A percentile compares a stretch with the other conserved stretches of the same genome.
These are phyloP conservation scores for Campaea margaritaria DNA, from an alignment of 2,888 invertebrate species.

Conservation along the genomic window DNA sequence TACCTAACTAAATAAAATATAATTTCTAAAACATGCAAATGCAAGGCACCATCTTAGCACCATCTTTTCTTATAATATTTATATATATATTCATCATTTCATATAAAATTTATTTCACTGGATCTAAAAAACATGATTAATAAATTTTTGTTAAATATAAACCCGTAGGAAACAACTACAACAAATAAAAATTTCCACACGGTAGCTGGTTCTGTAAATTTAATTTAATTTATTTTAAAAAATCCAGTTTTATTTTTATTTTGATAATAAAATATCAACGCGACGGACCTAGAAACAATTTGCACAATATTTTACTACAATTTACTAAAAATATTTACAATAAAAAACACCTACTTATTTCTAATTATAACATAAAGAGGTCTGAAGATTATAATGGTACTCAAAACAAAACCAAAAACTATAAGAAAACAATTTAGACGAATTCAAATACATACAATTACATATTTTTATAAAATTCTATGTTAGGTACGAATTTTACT, in stretches of 20 bases:
- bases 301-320: background rate
- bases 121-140: background rate
- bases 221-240: background rate
- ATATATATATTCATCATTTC: background rate
- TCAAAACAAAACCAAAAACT: background rate
- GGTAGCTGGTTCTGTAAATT: no score
- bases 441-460: background rate
- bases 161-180: conserved; percentile 6
- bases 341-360: conserved; percentile 42
- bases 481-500: background rate
- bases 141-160: background rate
- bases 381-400: background rate
- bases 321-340: conserved; percentile 43
- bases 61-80: conserved; percentile 42
- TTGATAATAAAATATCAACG: background rate
- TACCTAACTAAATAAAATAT: conserved; percentile 37
- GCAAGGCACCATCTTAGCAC: conserved; percentile 66
- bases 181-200: background rate
- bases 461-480: background rate
- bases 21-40: conserved; percentile 46
- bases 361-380: conserved; percentile 6
- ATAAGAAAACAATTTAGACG: background rate
- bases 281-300: conserved; percentile 2
- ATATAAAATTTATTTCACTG: background rate
- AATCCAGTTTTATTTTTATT: background rate